Conservation (phyloP, 1,140 invertebrate species). For the Ridgeia piscesae region DNA sequence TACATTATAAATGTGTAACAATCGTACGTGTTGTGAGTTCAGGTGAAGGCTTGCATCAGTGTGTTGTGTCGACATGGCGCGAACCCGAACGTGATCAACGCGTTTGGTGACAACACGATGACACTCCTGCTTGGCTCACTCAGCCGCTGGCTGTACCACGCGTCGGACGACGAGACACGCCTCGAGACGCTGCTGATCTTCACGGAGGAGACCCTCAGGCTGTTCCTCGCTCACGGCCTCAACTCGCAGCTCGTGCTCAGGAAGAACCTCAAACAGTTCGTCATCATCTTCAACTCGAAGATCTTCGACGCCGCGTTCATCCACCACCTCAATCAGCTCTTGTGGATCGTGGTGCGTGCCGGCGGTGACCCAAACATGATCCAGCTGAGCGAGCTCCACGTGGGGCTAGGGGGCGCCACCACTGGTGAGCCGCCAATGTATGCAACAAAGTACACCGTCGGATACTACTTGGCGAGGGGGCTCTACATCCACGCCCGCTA, state of each 20-base stretch:
- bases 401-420: neutral
- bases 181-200: constrained; percentile 29
- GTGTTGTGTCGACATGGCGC: constrained; percentile 26
- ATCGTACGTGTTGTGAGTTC: neutral
- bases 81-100: constrained; percentile 31
- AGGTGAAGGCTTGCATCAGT: constrained; percentile 22
- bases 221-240: constrained; percentile 28
- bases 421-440: neutral
- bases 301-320: constrained; percentile 29
- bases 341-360: constrained; percentile 24
- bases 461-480: constrained; percentile 30
- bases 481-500: constrained; percentile 32
- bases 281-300: constrained; percentile 33
- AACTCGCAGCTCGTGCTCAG: constrained; percentile 31
- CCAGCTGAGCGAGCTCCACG: constrained; percentile 29
- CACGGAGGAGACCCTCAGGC: constrained; percentile 25
- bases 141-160: constrained; percentile 30
- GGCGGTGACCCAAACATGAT: constrained; percentile 30
- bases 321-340: constrained; percentile 24
- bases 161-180: constrained; percentile 22
- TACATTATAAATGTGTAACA: no score
- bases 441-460: constrained; percentile 10
- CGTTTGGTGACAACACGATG: constrained; percentile 30
- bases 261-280: constrained; percentile 33
- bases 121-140: constrained; percentile 30